phyloP scores from a whole-genome alignment of 2,113 vertebrate genomes.

The Eurystomus gularis region DNA sequence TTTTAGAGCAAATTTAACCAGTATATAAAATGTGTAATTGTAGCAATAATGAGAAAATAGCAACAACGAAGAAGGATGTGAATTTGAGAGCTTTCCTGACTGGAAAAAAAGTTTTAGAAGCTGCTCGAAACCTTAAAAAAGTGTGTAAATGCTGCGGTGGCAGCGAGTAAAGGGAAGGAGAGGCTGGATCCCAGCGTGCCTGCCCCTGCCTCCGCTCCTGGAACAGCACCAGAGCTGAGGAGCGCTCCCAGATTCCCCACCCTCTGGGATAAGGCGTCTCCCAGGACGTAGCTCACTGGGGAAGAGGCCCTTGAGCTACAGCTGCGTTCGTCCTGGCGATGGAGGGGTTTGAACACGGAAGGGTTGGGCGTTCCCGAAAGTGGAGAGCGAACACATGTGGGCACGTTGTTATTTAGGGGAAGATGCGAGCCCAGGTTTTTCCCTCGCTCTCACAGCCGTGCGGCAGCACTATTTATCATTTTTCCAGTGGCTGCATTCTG shows the following conservation, averaged over 20 bases:
- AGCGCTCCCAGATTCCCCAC: not conserved
- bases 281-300: not conserved
- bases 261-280: not conserved
- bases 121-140: not conserved
- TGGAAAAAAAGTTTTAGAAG: not conserved
- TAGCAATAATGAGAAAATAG: not conserved
- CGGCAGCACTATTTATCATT: slow-evolving; percentile 54
- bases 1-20: not conserved
- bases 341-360: not conserved
- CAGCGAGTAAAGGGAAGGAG: not conserved
- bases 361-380: not conserved
- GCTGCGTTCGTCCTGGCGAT: not conserved
- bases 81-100: not conserved
- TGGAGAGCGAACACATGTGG: not conserved
- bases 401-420: not conserved
- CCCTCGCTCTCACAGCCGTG: slow-evolving; percentile 8
- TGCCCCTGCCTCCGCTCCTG: not conserved
- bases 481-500: slow-evolving; percentile 40
- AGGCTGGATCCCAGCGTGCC: not conserved
- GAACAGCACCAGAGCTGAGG: not conserved
- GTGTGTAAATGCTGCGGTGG: not conserved
- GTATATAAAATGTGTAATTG: not conserved
- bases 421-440: slow-evolving; percentile 20
- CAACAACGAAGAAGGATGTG: not conserved
- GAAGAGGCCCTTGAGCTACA: not conserved